Base-by-base conservation (phyloP, 2,797 vertebrate genomes). In the Vireo griseus region DNA sequence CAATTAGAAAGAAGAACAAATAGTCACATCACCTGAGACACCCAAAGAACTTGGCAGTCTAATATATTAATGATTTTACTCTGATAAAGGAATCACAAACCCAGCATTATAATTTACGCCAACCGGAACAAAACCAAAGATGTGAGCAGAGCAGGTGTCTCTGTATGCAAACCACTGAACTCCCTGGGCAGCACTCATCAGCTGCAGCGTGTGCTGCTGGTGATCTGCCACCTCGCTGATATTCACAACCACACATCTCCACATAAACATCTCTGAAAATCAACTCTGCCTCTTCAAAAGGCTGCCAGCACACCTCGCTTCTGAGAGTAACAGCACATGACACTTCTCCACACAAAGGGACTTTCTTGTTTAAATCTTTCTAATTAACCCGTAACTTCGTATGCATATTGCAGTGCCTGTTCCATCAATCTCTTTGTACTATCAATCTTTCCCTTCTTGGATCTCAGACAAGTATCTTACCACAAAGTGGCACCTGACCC, bases 401-500 rank as follows among this genome's bases (percentile, higher is more conserved):
- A 91, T 96, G 92, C 95, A 94, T 83, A 95, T 94, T 91, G 84
- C 95, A 92, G 95, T 50, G 85, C 91, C 92, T 55, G 73, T 92
- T 93, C 96, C 93, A 97, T 96, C 95, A 92, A 88, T 94, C 93
- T 96, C 94, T 94, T 95, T 96, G 96, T 94, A 93, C 92, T 84
- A 97, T 97, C 97, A 96, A 96, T 97, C 97, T 94, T 95, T 28
- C 78, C 90, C 29, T 90, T 77, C 95, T 94, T 97, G 96, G 94
- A 97, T 95, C 97, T 79, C 78, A 92, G 94, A 96, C 95, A 97
- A 96, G 97, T 86, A 88, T 85, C 92, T 95, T 93, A 95, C 90
- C 94, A 77, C 92, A 87, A 97, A 97, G 93, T 96, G 97, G 90
- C 97, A 97, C 92, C 96, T 97, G 97, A 97, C 96, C 97, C 96